These are phyloP conservation scores for Geophilus truncorum DNA, from an alignment of 2,888 invertebrate species.

Conservation along the genomic window DNA sequence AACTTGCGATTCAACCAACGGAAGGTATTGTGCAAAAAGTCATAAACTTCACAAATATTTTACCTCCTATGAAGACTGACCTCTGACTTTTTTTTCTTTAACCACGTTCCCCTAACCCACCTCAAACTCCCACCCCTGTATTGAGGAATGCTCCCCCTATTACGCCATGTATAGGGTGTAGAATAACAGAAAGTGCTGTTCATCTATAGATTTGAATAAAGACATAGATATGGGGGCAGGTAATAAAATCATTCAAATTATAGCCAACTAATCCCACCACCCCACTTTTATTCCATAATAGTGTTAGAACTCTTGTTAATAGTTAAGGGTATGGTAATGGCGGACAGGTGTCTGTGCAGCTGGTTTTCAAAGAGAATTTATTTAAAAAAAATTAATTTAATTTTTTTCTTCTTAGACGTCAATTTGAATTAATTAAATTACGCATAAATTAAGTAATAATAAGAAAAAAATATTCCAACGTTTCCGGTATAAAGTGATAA, in stretches of 20 bases:
- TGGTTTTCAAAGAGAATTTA: no score
- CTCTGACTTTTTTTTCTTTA: background rate
- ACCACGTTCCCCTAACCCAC: background rate
- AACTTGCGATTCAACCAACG: background rate
- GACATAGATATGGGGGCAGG: background rate
- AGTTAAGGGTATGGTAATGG: background rate
- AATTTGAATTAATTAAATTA: background rate
- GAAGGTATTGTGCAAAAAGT: background rate
- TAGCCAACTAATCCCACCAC: background rate
- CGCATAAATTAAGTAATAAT: background rate
- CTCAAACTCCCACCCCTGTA: conserved; percentile 10
- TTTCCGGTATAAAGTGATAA: background rate
- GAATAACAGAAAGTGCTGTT: conserved; percentile 17
- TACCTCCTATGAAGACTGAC: conserved; percentile 5
- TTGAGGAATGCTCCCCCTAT: conserved; percentile 15
- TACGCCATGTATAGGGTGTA: conserved; percentile 6
- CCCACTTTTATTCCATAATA: background rate
- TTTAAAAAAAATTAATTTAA: no score
- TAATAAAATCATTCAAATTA: conserved; percentile 13
- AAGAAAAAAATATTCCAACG: background rate
- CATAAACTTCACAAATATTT: conserved; percentile 8
- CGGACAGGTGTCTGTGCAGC: background rate
- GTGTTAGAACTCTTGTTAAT: background rate
- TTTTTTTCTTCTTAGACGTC: background rate
- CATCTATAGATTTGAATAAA: conserved; percentile 14